Evolutionary conservation across 1,140 invertebrate species (phyloP), one percentile per base, ranked within the genome.

Genomic region (Chironomus tepperi): DNA sequence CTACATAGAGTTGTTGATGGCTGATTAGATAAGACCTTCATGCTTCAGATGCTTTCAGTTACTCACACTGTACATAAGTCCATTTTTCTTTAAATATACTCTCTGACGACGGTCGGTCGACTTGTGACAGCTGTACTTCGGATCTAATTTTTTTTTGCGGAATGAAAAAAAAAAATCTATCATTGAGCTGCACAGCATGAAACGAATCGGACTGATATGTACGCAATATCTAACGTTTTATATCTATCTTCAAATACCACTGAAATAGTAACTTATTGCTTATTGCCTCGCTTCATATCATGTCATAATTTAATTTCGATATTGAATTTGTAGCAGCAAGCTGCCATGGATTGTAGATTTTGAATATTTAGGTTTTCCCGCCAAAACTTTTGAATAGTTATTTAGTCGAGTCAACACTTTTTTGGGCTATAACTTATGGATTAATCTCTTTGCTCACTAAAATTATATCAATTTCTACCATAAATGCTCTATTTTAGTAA

Each of bases 11-110:
- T 9, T 70, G 65, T 18, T 21, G 65, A 70, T 70, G 65, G 65
- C 65, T 70, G 65, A 70, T 70, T 70, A 70, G 65, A 70, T 70
- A 70, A 70, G 65, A 70, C 65, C 65, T 70, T 70, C 65, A 70
- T 70, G 65, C 65, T 70, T 70, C 47, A 57, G 47, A 57, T 57
- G 47, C 47, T 57, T 57, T 57, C 47, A 57, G 12, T 57, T 57
- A n/a, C 47, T 57, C 9, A 47, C 43, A 47, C 43, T 47, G 43
- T 67, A 19, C 16, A 67, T 8, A 67, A 70, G 3, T 18, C 65
- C 8, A 18, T 18, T 70, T 57, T 70, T 70, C 65, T 70, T 21
- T 15, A 70, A 16, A 70, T 70, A 19, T 19, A 70, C 5, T 70
- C 47, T 9, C 15, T 15, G 47, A 57, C 47, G 47, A 57, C 47